phyloP scores from a whole-genome alignment of 2,888 invertebrate genomes.

The Stegophylla sp. region DNA sequence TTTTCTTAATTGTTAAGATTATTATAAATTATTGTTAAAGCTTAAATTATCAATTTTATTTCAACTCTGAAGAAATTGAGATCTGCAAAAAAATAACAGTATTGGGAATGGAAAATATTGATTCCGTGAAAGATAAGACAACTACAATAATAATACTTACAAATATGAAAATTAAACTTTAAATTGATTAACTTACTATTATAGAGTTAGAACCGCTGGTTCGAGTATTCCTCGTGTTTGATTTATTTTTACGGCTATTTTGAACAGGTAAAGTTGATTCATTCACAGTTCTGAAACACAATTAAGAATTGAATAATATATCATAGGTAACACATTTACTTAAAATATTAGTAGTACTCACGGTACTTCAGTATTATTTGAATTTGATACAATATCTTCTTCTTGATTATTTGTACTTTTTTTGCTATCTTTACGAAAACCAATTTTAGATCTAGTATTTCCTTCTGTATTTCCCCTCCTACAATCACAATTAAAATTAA shows the following conservation, averaged over 20 bases:
- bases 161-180: no score
- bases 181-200: constrained; percentile 18
- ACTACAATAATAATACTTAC: no score
- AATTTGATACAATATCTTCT: constrained; percentile 6
- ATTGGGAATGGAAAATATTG: no score
- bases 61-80: no score
- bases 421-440: constrained; percentile 42
- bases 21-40: no score
- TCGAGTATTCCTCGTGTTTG: constrained; percentile 35
- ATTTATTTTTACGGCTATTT: constrained; percentile 43
- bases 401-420: constrained; percentile 42
- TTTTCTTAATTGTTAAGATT: no score
- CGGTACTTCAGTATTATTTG: constrained; percentile 21
- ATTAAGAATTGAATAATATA: not conserved
- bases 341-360: constrained; percentile 3
- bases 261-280: constrained; percentile 11
- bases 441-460: constrained; percentile 47
- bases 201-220: constrained; percentile 13
- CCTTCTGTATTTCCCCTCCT: constrained; percentile 56
- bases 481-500: not conserved
- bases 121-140: no score
- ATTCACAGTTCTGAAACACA: constrained; percentile 26
- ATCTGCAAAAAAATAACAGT: no score
- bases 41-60: no score
- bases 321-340: no score